phyloP scores from a whole-genome alignment of 2,888 invertebrate genomes.

The Silvanus unidentatus region DNA sequence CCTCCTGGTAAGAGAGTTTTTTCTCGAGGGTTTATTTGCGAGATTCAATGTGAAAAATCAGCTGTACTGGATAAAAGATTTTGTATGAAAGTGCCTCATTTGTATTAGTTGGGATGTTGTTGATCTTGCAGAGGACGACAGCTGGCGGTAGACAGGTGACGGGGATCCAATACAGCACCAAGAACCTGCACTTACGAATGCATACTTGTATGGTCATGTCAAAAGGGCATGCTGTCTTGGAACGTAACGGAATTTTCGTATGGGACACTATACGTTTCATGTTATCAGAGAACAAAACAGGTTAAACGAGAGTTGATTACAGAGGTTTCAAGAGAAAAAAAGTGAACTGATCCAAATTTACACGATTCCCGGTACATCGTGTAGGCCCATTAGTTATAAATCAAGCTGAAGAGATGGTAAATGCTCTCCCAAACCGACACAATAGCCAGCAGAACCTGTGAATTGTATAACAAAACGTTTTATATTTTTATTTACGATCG shows the following conservation, averaged over 20 bases:
- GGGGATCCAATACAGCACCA: constrained; percentile 7
- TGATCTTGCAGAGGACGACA: constrained; percentile 13
- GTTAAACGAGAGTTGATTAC: background rate
- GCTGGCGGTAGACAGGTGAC: constrained; percentile 19
- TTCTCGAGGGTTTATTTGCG: no score
- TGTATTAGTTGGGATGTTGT: constrained; percentile 12
- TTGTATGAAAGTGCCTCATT: background rate
- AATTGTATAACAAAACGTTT: constrained; percentile 9
- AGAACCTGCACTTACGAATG: constrained; percentile 24
- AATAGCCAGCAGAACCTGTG: constrained; percentile 3
- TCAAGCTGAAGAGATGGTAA: no score
- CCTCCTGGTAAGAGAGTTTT: no score
- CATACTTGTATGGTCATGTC: constrained; percentile 25
- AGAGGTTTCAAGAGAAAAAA: no score
- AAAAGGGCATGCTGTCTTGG: constrained; percentile 25
- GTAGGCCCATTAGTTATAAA: no score
- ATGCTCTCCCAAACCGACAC: no score
- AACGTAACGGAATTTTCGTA: constrained; percentile 25
- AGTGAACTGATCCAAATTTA: no score
- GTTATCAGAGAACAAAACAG: background rate
- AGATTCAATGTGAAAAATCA: no score
- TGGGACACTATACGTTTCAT: constrained; percentile 23
- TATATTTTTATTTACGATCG: constrained; percentile 11
- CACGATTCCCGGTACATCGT: no score
- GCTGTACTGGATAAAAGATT: no score